Percentiles rank a stretch among this genome's conserved stretches.
These are phyloP conservation scores for Pristiophorus japonicus DNA, from an alignment of 2,113 vertebrate genomes.

Conservation along the genomic window DNA sequence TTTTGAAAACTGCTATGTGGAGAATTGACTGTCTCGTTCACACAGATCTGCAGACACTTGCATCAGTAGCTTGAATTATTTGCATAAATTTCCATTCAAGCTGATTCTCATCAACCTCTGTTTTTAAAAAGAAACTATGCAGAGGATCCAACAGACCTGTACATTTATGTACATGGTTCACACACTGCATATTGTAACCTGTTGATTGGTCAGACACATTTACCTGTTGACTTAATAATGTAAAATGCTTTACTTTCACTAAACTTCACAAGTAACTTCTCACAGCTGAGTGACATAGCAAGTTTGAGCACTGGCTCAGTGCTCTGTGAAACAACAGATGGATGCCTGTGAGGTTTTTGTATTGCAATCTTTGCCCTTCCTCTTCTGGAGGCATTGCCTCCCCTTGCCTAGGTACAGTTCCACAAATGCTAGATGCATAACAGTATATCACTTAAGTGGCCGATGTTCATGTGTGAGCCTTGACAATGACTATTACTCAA, in stretches of 20 bases:
- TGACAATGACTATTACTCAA: not conserved
- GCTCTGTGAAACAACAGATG: not conserved
- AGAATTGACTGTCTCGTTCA: not conserved
- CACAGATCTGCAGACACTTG: not conserved
- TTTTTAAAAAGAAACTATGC: not conserved
- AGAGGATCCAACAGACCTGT: not conserved
- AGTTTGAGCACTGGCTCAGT: not conserved
- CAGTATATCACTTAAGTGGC: not conserved
- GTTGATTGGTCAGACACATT: not conserved
- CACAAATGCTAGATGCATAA: not conserved
- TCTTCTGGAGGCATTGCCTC: too few species aligned
- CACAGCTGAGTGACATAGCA: not conserved
- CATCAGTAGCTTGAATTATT: not conserved
- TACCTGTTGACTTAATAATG: not conserved
- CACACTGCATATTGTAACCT: not conserved
- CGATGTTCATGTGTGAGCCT: not conserved
- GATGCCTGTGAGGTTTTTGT: not conserved
- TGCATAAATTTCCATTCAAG: not conserved
- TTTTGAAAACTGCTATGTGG: not conserved
- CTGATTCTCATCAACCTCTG: not conserved
- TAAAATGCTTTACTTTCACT: not conserved
- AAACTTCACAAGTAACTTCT: not conserved
- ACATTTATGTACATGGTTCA: not conserved
- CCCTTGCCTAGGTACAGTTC: not conserved
- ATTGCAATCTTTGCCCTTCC: not conserved